A percentile compares a stretch with the other conserved stretches of the same genome.
Conservation (phyloP, 2,113 vertebrate species). For the Larimichthys polyactis region DNA sequence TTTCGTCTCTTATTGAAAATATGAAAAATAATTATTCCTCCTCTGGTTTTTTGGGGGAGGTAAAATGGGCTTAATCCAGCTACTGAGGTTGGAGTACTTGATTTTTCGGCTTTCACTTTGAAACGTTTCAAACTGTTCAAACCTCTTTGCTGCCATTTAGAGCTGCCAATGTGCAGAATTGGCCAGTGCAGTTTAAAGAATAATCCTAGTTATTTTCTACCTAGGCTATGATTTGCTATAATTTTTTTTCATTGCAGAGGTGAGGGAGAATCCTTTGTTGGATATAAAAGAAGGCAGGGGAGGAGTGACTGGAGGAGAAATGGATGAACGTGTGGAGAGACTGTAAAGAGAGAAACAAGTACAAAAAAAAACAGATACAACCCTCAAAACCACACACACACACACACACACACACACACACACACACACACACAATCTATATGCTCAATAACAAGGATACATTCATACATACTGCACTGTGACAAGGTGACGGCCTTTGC, state of each 20-base stretch:
- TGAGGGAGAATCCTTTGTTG: background rate
- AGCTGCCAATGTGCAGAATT: background rate
- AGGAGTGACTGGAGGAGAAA: constrained; percentile 5
- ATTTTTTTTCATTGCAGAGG: background rate
- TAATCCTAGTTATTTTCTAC: constrained; percentile 3
- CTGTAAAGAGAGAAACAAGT: background rate
- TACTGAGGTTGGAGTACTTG: background rate
- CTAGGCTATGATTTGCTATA: background rate
- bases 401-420: background rate
- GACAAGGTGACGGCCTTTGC: constrained; percentile 30
- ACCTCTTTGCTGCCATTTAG: background rate
- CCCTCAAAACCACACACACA: constrained; percentile 2
- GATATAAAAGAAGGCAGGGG: background rate
- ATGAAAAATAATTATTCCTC: no score
- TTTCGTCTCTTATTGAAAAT: no score
- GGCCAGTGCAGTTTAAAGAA: background rate
- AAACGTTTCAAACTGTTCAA: constrained; percentile 7
- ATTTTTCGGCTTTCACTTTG: background rate
- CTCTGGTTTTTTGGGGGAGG: no score
- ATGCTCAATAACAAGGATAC: constrained; percentile 23
- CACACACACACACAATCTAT: background rate
- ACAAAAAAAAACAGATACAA: background rate
- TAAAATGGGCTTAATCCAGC: background rate
- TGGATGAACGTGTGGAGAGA: background rate
- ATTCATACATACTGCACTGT: background rate